A percentile compares a stretch with the other conserved stretches of the same genome.
Conservation (phyloP, 1,140 invertebrate species). For the Mya arenaria region DNA sequence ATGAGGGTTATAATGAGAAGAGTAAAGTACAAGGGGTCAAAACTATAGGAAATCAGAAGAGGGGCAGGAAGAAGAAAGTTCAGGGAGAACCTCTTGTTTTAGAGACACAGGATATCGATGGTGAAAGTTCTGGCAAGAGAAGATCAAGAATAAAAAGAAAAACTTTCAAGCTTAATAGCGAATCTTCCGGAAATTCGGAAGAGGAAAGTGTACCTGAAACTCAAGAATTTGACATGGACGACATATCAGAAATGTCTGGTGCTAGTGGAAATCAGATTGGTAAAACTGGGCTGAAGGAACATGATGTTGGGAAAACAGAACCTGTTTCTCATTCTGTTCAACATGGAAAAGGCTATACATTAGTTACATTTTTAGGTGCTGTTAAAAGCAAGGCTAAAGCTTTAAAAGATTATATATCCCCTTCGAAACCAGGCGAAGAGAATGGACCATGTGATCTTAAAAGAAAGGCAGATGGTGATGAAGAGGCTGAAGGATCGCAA, state of each 20-base stretch:
- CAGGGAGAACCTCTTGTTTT: not conserved
- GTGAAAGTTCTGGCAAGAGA: not conserved
- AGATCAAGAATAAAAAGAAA: not conserved
- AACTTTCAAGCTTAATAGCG: slow-evolving; percentile 27
- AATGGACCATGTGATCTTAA: no score
- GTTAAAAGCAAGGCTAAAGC: no score
- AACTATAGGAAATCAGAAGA: not conserved
- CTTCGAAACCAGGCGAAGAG: no score
- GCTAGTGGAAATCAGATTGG: not conserved
- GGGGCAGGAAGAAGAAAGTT: slow-evolving; percentile 12
- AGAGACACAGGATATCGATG: slow-evolving; percentile 42
- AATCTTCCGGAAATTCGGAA: no score
- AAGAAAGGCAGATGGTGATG: not conserved
- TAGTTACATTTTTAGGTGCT: no score
- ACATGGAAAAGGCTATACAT: no score
- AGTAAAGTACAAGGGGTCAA: not conserved
- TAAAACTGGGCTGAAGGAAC: no score
- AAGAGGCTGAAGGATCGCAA: slow-evolving; percentile 17
- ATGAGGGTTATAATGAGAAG: not conserved
- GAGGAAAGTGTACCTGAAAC: slow-evolving; percentile 25
- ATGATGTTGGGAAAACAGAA: no score
- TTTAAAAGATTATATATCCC: no score
- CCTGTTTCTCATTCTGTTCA: no score
- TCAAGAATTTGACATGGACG: slow-evolving; percentile 25
- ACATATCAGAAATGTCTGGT: not conserved